Evolutionary conservation across 1,140 invertebrate genomes (phyloP).

Genomic region (Oedothorax gibbosus): DNA sequence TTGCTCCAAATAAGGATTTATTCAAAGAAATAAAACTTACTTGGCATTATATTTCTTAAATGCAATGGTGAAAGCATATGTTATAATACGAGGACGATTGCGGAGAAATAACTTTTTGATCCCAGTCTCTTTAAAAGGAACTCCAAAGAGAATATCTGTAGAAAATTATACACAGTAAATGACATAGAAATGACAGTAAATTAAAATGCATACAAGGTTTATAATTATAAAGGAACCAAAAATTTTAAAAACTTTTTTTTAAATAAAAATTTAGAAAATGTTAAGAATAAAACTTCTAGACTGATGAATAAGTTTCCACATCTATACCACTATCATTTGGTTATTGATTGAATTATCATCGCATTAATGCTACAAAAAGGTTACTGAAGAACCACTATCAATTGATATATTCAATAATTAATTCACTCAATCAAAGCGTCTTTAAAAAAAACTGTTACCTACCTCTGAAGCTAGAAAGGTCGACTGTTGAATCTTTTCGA

Average conservation of each 20-base stretch:
- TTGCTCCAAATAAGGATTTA: background rate
- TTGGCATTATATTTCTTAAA: slow-evolving; percentile 82
- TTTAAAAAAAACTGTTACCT: slow-evolving; percentile 22
- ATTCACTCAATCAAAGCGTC: background rate
- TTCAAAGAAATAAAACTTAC: slow-evolving; percentile 70
- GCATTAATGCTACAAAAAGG: too few relatives aligned
- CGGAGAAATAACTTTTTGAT: slow-evolving; percentile 87
- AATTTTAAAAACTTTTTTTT: background rate
- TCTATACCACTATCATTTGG: too few relatives aligned
- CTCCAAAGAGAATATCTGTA: slow-evolving; percentile 88
- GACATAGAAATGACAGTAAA: background rate
- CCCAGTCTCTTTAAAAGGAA: slow-evolving; percentile 89
- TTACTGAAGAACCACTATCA: too few relatives aligned
- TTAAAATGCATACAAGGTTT: background rate
- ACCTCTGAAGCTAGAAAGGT: slow-evolving; percentile 61
- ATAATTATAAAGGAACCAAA: too few relatives aligned
- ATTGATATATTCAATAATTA: background rate
- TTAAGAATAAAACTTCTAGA: background rate
- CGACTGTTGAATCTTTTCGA: slow-evolving; percentile 54
- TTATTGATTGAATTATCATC: too few relatives aligned
- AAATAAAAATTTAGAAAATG: background rate
- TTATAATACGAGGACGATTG: slow-evolving; percentile 83
- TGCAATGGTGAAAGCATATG: slow-evolving; percentile 90
- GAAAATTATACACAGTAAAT: background rate
- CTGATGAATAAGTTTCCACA: too few relatives aligned